These are phyloP conservation scores for Brevimyrus niger DNA, from an alignment of 2,113 vertebrate genomes.

Conservation along the genomic window DNA sequence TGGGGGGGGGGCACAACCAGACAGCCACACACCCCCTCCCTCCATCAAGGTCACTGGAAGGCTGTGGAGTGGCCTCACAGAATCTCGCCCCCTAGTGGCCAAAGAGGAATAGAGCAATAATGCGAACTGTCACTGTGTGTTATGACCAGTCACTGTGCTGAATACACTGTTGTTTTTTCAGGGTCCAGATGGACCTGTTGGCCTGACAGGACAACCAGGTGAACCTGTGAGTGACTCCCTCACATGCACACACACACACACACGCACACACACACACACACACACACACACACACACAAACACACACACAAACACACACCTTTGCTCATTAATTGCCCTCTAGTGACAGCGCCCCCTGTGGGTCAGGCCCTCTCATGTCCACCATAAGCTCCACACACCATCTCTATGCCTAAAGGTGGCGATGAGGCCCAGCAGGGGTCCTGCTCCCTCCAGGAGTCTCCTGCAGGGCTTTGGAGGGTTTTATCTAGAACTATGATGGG, in stretches of 20 bases:
- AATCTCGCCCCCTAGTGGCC: background rate
- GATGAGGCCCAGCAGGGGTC: background rate
- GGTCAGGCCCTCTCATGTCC: background rate
- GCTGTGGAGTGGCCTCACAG: background rate
- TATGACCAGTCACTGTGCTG: background rate
- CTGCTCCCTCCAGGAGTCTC: background rate
- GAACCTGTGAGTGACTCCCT: constrained; percentile 73
- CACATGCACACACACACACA: background rate
- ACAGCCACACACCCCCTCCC: background rate
- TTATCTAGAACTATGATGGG: constrained; percentile 33
- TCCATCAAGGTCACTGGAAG: background rate
- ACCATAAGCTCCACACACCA: constrained; percentile 26
- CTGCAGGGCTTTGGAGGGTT: constrained; percentile 14
- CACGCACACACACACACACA: background rate
- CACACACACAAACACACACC: background rate
- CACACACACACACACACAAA: background rate
- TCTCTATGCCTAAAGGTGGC: constrained; percentile 46
- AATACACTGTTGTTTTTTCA: constrained; percentile 39
- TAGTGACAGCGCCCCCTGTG: background rate
- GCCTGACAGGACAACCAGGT: constrained; percentile 76
- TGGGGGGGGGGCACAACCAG: background rate
- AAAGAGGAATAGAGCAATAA: background rate
- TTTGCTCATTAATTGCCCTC: background rate
- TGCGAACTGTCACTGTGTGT: background rate
- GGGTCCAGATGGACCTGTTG: constrained; percentile 73